Percentiles rank a stretch among this genome's conserved stretches.
phyloP scores from a whole-genome alignment of 1,140 invertebrate genomes.

The Choristoneura fumiferana region DNA sequence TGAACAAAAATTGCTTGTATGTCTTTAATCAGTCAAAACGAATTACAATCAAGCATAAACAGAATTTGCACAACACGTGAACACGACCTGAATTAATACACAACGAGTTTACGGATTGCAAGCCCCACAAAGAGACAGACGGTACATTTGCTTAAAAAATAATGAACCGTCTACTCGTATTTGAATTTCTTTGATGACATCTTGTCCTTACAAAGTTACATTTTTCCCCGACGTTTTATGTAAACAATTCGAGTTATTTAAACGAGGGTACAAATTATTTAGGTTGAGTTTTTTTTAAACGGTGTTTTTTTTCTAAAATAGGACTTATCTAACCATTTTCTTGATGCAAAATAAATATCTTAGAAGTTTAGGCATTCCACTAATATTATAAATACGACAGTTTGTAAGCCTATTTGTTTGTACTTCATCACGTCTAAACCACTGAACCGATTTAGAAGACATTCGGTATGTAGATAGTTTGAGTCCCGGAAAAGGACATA shows the following conservation, averaged over 20 bases:
- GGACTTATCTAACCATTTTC: too few relatives aligned
- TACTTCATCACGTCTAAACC: too few relatives aligned
- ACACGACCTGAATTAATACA: constrained; percentile 15
- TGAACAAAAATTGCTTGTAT: neutral
- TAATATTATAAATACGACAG: too few relatives aligned
- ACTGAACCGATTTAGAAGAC: too few relatives aligned
- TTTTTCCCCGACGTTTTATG: neutral
- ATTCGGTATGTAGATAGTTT: too few relatives aligned
- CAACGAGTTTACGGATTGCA: constrained; percentile 11
- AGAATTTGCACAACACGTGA: neutral
- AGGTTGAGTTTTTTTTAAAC: too few relatives aligned
- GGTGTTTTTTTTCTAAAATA: too few relatives aligned
- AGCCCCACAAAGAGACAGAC: constrained; percentile 9
- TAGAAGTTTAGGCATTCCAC: too few relatives aligned
- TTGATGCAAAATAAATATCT: too few relatives aligned
- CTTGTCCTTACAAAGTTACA: constrained; percentile 2
- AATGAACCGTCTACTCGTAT: constrained; percentile 8
- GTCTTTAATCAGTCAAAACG: constrained; percentile 30
- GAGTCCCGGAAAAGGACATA: too few relatives aligned
- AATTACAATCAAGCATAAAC: neutral
- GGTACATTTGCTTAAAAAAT: constrained; percentile 9
- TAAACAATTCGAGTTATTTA: neutral
- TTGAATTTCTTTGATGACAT: constrained; percentile 19
- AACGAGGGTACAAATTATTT: too few relatives aligned
- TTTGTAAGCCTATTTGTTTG: too few relatives aligned